Evolutionary conservation across 2,888 invertebrate species (phyloP).

Genomic region (Aelia acuminata): DNA sequence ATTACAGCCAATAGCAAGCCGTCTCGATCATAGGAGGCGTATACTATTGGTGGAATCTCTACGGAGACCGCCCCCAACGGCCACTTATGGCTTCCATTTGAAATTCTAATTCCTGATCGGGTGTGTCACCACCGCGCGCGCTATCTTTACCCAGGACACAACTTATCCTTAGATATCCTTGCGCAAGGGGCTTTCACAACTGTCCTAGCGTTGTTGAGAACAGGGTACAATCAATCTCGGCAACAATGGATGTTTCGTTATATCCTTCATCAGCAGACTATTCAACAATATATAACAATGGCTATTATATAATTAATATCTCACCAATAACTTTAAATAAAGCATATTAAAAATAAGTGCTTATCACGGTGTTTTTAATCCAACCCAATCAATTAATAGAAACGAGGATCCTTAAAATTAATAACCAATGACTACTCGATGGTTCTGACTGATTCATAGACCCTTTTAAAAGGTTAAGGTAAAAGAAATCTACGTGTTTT

Average conservation of each 20-base stretch:
- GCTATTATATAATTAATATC: not conserved
- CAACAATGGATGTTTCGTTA: conserved; percentile 40
- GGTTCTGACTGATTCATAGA: no score
- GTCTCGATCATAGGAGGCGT: not conserved
- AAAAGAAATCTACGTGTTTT: no score
- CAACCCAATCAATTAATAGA: no score
- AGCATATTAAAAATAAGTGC: not conserved
- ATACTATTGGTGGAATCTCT: not conserved
- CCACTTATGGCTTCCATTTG: conserved; percentile 51
- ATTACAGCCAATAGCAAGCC: conserved; percentile 18
- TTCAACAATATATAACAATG: not conserved
- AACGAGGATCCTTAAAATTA: no score
- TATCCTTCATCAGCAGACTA: conserved; percentile 34
- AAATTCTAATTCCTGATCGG: conserved; percentile 45
- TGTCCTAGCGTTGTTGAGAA: conserved; percentile 23
- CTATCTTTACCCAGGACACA: conserved; percentile 25
- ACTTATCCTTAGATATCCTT: conserved; percentile 29
- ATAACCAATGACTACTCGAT: no score
- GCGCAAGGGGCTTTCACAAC: conserved; percentile 38
- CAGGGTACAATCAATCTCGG: conserved; percentile 25
- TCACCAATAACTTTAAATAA: not conserved
- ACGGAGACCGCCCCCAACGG: not conserved
- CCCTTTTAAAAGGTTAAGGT: no score
- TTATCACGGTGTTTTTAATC: not conserved
- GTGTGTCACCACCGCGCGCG: conserved; percentile 21